Evolutionary conservation across 2,888 invertebrate genomes (phyloP).

Genomic region (Nematopogon swammerdamellus): DNA sequence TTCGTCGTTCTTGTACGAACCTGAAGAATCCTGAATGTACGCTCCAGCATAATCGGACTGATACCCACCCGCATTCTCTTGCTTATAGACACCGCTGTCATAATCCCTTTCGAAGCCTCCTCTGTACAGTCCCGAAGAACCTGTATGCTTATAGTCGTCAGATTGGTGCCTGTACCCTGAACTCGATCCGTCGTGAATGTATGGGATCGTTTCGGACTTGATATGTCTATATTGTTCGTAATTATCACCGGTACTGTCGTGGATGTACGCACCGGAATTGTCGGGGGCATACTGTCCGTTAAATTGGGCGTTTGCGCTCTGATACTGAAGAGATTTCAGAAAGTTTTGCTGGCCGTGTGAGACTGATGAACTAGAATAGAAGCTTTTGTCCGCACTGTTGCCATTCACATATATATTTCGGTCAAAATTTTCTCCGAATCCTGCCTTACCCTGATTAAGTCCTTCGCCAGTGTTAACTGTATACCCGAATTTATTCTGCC

Average conservation of each 20-base stretch:
- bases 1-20: constrained; percentile 12
- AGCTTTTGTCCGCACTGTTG: background rate
- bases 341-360: constrained; percentile 5
- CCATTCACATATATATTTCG: background rate
- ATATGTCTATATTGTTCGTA: constrained; percentile 41
- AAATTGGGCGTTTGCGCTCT: constrained; percentile 8
- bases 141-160: constrained; percentile 25
- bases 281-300: constrained; percentile 24
- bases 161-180: constrained; percentile 28
- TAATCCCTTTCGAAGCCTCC: background rate
- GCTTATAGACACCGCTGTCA: background rate
- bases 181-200: constrained; percentile 24
- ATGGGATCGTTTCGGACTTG: constrained; percentile 32
- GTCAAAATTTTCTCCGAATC: no score
- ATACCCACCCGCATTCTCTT: constrained; percentile 15
- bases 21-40: constrained; percentile 9
- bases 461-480: no score
- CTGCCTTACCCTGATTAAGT: no score
- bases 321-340: background rate
- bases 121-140: constrained; percentile 9
- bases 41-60: constrained; percentile 14
- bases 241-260: constrained; percentile 43
- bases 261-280: constrained; percentile 41
- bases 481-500: no score
- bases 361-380: constrained; percentile 4